Evolutionary conservation across 2,797 vertebrate genomes (phyloP).

Genomic region (Enteromius argenteus): DNA sequence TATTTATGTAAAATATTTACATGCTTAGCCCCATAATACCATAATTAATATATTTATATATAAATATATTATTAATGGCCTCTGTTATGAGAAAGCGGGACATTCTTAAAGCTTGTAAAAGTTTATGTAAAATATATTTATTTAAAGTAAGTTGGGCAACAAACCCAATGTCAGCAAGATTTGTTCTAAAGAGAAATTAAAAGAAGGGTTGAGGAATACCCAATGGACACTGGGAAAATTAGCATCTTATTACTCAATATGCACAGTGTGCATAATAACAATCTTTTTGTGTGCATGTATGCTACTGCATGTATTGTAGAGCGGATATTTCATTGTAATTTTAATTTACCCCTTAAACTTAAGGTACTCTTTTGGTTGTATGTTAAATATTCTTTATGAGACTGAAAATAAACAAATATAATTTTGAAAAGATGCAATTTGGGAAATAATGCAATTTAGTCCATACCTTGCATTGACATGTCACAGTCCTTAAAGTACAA

Average conservation of each 20-base stretch:
- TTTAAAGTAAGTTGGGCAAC: not conserved
- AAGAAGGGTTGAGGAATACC: not conserved
- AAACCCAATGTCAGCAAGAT: not conserved
- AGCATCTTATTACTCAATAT: not conserved
- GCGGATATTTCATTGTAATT: not conserved
- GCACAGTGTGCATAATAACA: not conserved
- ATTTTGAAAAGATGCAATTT: not conserved
- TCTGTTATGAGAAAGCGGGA: not conserved
- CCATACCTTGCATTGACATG: not conserved
- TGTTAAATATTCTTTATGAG: not conserved
- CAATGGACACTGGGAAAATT: not conserved
- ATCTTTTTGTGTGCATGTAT: not conserved
- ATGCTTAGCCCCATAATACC: not conserved
- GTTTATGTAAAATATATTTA: not conserved
- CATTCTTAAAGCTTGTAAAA: not conserved
- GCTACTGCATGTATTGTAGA: not conserved
- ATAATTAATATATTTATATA: not conserved
- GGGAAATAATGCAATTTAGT: not conserved
- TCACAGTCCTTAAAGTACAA: not conserved
- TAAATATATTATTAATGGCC: too few species aligned
- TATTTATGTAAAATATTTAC: not conserved
- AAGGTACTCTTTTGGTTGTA: not conserved
- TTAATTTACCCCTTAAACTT: not conserved
- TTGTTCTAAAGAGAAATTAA: not conserved
- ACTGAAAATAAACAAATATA: not conserved